A percentile compares a stretch with the other conserved stretches of the same genome.
Conservation (phyloP, 2,888 invertebrate genomes). For the Alsophila aescularia region DNA sequence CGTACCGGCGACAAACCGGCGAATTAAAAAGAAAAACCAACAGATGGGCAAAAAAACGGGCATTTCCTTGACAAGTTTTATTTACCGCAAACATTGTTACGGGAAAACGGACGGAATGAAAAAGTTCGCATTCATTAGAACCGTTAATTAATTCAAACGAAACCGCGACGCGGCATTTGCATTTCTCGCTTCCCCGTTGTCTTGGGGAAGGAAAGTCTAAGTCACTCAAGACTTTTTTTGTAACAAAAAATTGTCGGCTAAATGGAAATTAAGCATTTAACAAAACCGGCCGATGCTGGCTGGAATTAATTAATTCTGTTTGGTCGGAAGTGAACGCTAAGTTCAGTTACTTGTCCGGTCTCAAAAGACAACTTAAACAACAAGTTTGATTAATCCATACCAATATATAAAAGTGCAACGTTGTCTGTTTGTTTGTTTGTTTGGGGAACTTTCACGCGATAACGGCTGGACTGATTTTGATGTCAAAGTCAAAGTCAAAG, state of each 20-base stretch:
- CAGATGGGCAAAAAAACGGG: constrained; percentile 74
- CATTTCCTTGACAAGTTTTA: constrained; percentile 83
- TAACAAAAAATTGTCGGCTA: constrained; percentile 62
- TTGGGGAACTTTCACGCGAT: no score
- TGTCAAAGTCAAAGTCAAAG: no score
- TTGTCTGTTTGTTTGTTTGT: no score
- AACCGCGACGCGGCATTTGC: constrained; percentile 81
- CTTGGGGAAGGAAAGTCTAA: constrained; percentile 66
- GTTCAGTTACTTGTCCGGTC: background rate
- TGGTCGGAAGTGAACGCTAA: constrained; percentile 31
- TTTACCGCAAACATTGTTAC: constrained; percentile 84
- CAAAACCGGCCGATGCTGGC: constrained; percentile 69
- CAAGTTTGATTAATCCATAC: no score
- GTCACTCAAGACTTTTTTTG: constrained; percentile 62
- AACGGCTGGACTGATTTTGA: no score
- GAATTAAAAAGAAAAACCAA: constrained; percentile 75
- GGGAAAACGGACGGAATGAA: constrained; percentile 69
- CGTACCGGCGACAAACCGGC: constrained; percentile 67
- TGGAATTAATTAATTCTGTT: constrained; percentile 79
- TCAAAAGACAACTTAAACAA: no score
- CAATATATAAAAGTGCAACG: no score
- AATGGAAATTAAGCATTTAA: constrained; percentile 81
- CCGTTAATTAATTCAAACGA: constrained; percentile 84
- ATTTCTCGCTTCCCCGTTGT: constrained; percentile 71
- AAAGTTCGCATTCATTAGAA: constrained; percentile 82